These are phyloP conservation scores for Athalia circularis DNA, from an alignment of 2,888 invertebrate genomes.

Conservation along the genomic window DNA sequence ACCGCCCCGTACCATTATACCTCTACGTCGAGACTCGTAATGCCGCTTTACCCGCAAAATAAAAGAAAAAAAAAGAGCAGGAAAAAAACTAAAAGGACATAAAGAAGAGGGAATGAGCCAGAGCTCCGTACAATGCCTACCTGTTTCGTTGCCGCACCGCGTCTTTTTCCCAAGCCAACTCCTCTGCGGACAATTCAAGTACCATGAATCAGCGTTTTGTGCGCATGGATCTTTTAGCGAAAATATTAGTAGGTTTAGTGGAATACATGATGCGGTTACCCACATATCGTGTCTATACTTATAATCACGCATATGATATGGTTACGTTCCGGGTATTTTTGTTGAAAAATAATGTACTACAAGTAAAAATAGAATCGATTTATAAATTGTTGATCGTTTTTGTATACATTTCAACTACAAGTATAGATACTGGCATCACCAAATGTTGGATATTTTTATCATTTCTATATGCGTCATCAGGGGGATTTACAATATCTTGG, in stretches of 20 bases:
- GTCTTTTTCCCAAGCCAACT: not conserved
- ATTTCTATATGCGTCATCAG: constrained; percentile 17
- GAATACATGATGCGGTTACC: no score
- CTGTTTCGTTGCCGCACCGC: not conserved
- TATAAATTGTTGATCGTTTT: constrained; percentile 28
- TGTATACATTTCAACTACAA: constrained; percentile 3
- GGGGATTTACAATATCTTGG: not conserved
- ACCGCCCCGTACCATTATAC: constrained; percentile 57
- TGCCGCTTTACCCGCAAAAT: not conserved
- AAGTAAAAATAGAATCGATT: constrained; percentile 3
- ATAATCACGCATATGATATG: not conserved
- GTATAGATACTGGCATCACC: not conserved
- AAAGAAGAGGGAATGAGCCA: not conserved
- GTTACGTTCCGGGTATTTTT: not conserved
- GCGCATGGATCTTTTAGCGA: not conserved
- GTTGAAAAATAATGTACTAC: constrained; percentile 12
- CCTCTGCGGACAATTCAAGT: not conserved
- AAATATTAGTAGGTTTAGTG: not conserved
- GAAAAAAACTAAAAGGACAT: not conserved
- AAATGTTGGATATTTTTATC: constrained; percentile 22
- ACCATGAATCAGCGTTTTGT: constrained; percentile 24
- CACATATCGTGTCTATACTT: no score
- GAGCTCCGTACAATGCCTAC: constrained; percentile 30
- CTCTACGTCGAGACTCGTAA: constrained; percentile 54
- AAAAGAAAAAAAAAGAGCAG: not conserved